phyloP scores from a whole-genome alignment of 2,113 vertebrate species.

The Atherinomorus stipes region DNA sequence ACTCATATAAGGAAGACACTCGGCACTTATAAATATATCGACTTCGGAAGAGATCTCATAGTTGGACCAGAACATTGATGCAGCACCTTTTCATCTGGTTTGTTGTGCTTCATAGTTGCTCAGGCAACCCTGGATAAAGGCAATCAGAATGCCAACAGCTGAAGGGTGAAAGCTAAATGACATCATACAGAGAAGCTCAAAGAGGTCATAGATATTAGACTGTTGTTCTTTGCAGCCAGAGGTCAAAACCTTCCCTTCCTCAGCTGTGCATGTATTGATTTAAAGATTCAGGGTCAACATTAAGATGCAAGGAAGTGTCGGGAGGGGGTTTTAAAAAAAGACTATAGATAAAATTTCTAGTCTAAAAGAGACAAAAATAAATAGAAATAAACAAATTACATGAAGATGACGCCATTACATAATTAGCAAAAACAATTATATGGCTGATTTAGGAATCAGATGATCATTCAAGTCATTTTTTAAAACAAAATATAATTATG shows the following conservation, averaged over 20 bases:
- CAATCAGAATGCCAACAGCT: constrained; percentile 49
- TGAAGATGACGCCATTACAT: background rate
- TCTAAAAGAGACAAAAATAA: background rate
- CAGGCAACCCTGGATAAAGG: constrained; percentile 13
- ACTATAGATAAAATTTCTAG: background rate
- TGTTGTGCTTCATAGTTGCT: constrained; percentile 15
- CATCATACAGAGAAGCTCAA: constrained; percentile 24
- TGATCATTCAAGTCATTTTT: constrained; percentile 2
- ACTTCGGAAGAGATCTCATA: background rate
- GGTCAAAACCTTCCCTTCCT: constrained; percentile 59
- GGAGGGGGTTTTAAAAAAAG: background rate
- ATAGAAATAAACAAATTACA: background rate
- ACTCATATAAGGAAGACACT: constrained; percentile 22
- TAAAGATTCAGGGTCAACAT: constrained; percentile 38
- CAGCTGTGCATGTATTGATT: constrained; percentile 58
- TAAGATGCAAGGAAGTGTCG: background rate
- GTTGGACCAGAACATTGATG: background rate
- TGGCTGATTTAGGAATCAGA: background rate
- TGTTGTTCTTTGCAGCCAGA: constrained; percentile 63
- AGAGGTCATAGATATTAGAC: constrained; percentile 40
- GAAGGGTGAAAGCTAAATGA: constrained; percentile 35
- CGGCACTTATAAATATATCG: background rate
- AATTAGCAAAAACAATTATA: background rate
- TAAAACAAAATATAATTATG: background rate
- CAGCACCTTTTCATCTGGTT: background rate